A percentile compares a stretch with the other conserved stretches of the same genome.
Evolutionary conservation across 2,797 vertebrate genomes (phyloP).

Genomic region (Pteronotus mesoamericanus): DNA sequence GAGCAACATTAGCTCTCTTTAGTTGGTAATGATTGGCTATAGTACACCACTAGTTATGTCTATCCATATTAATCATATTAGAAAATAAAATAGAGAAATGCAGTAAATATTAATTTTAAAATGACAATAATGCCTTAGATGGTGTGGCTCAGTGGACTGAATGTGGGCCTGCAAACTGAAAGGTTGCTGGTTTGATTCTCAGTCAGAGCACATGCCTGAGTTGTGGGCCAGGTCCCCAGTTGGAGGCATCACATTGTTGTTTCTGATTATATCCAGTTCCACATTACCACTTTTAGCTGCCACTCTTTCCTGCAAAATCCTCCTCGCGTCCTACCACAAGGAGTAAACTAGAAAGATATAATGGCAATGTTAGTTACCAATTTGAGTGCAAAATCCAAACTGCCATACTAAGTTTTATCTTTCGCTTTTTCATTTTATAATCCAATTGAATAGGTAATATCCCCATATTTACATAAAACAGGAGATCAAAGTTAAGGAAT

Average conservation of each 20-base stretch:
- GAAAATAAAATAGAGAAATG: background rate
- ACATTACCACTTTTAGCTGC: background rate
- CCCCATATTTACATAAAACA: background rate
- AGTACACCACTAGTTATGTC: background rate
- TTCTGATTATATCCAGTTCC: background rate
- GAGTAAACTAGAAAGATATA: background rate
- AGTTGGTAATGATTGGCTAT: background rate
- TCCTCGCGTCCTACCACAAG: background rate
- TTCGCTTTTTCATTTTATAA: conserved; percentile 31
- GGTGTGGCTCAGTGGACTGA: too few relatives aligned
- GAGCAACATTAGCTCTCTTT: background rate
- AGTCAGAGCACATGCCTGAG: too few relatives aligned
- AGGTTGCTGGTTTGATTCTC: too few relatives aligned
- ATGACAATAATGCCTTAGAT: background rate
- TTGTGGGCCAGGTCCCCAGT: too few relatives aligned
- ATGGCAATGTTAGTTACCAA: background rate
- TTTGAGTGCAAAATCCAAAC: background rate
- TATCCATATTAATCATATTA: background rate
- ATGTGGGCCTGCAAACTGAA: too few relatives aligned
- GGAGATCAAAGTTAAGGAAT: background rate
- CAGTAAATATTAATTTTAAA: background rate
- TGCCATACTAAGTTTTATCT: background rate
- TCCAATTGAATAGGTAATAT: background rate
- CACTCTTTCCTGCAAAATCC: background rate
- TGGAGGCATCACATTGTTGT: background rate